Percentiles rank a stretch among this genome's conserved stretches.
These are phyloP conservation scores for Lasioglossum calceatum DNA, from an alignment of 2,888 invertebrate species.

Conservation along the genomic window DNA sequence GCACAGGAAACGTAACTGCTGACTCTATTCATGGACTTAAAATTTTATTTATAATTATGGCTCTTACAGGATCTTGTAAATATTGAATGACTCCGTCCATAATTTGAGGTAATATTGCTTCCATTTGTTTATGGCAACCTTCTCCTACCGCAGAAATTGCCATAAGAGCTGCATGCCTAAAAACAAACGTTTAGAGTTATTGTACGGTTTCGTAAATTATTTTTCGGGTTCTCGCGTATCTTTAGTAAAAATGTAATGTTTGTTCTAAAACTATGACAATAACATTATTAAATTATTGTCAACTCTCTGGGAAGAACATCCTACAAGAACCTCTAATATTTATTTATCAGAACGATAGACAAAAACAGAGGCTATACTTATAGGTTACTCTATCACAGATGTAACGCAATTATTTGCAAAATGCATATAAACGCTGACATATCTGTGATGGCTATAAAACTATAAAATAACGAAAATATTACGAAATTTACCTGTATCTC, in stretches of 20 bases:
- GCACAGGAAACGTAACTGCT: constrained; percentile 71
- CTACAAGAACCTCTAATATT: constrained; percentile 46
- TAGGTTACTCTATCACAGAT: constrained; percentile 77
- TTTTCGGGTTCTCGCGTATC: not conserved
- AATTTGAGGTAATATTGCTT: constrained; percentile 95
- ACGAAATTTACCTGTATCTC: constrained; percentile 88
- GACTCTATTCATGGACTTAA: constrained; percentile 76
- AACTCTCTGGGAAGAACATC: constrained; percentile 73
- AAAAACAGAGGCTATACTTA: constrained; percentile 59
- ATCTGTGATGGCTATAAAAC: constrained; percentile 73
- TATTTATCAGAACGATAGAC: constrained; percentile 72
- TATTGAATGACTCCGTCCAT: constrained; percentile 95
- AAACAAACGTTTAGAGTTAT: constrained; percentile 34
- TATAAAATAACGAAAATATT: not conserved
- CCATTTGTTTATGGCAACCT: constrained; percentile 99
- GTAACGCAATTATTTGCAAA: constrained; percentile 76
- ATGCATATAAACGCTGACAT: constrained; percentile 76
- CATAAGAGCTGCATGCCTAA: constrained; percentile 98
- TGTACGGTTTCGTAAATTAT: not conserved
- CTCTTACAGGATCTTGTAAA: constrained; percentile 91
- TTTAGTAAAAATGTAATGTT: constrained; percentile 56
- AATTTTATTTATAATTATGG: not conserved
- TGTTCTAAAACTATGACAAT: constrained; percentile 71
- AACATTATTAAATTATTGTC: constrained; percentile 54
- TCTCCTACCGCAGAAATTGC: constrained; percentile 99